A percentile compares a stretch with the other conserved stretches of the same genome.
Conservation (phyloP, 2,888 invertebrate species). For the Blera fallax region DNA sequence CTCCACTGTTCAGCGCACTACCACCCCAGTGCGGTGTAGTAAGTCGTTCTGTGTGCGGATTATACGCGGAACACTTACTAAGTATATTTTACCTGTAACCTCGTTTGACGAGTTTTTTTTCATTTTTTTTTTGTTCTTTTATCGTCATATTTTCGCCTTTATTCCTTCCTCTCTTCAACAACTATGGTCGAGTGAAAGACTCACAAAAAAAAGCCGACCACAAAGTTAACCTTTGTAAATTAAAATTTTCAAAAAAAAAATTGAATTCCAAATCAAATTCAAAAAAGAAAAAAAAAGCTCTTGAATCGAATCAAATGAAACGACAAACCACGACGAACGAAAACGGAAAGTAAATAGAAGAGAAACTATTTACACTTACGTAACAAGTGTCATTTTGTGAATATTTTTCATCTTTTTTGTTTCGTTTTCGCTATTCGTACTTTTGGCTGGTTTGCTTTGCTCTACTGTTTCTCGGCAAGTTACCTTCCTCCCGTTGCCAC, state of each 20-base stretch:
- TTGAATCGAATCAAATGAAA: slow-evolving; percentile 12
- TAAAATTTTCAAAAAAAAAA: slow-evolving; percentile 22
- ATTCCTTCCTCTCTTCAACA: slow-evolving; percentile 63
- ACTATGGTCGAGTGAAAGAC: slow-evolving; percentile 24
- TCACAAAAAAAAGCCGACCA: slow-evolving; percentile 20
- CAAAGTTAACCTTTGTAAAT: slow-evolving; percentile 57
- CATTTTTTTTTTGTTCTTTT: slow-evolving; percentile 73
- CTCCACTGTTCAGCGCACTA: slow-evolving; percentile 16
- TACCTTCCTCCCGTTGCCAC: not conserved
- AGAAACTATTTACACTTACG: slow-evolving; percentile 75
- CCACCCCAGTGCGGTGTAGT: slow-evolving; percentile 37
- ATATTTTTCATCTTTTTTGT: slow-evolving; percentile 54
- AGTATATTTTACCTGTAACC: slow-evolving; percentile 78
- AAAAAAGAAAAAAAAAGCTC: slow-evolving; percentile 43
- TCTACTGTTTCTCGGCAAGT: slow-evolving; percentile 1
- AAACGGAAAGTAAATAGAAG: slow-evolving; percentile 67
- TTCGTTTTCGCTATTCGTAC: slow-evolving; percentile 59
- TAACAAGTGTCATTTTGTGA: slow-evolving; percentile 75
- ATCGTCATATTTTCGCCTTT: slow-evolving; percentile 74
- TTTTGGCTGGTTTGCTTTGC: slow-evolving; percentile 38
- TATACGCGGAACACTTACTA: slow-evolving; percentile 75
- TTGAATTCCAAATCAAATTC: slow-evolving; percentile 23
- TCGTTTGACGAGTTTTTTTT: slow-evolving; percentile 78
- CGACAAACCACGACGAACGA: slow-evolving; percentile 29
- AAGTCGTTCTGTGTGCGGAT: slow-evolving; percentile 65